Conservation (phyloP, 2,888 invertebrate species). For the Rhamnusium bicolor region DNA sequence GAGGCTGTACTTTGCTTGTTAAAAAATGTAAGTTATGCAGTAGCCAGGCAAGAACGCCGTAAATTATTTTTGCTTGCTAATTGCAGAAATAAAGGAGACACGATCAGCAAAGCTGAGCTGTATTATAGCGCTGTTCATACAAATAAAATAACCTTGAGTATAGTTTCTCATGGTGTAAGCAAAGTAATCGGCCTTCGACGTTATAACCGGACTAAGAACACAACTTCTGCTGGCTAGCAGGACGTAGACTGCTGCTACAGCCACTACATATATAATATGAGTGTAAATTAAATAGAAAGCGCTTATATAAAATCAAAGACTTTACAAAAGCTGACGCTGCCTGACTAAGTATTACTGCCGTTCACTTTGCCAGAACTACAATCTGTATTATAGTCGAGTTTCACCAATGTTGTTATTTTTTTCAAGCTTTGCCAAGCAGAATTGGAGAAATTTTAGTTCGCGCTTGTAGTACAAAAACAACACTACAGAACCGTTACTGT, state of each 20-base stretch:
- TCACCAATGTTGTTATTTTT: conserved; percentile 39
- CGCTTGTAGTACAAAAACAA: not conserved
- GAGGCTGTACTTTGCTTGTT: conserved; percentile 1
- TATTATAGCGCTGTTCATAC: conserved; percentile 38
- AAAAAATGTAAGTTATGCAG: conserved; percentile 33
- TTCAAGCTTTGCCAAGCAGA: conserved; percentile 28
- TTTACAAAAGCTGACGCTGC: conserved; percentile 44
- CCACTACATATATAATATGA: conserved; percentile 40
- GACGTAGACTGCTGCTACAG: conserved; percentile 36
- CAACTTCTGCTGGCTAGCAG: conserved; percentile 28
- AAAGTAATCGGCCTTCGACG: conserved; percentile 63
- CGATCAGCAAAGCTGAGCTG: conserved; percentile 35
- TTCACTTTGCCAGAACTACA: conserved; percentile 46
- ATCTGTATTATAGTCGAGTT: conserved; percentile 41
- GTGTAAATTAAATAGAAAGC: conserved; percentile 65
- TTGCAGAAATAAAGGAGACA: conserved; percentile 41
- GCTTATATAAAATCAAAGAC: conserved; percentile 54
- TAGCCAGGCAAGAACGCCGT: conserved; percentile 32
- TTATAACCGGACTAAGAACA: conserved; percentile 56
- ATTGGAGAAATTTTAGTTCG: conserved; percentile 26
- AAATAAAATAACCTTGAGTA: conserved; percentile 62
- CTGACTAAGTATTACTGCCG: conserved; percentile 33
- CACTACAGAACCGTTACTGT: not conserved
- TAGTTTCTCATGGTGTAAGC: conserved; percentile 63
- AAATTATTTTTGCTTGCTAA: conserved; percentile 43